These are phyloP conservation scores for Orchesella cincta DNA, from an alignment of 1,140 invertebrate species.

Conservation along the genomic window DNA sequence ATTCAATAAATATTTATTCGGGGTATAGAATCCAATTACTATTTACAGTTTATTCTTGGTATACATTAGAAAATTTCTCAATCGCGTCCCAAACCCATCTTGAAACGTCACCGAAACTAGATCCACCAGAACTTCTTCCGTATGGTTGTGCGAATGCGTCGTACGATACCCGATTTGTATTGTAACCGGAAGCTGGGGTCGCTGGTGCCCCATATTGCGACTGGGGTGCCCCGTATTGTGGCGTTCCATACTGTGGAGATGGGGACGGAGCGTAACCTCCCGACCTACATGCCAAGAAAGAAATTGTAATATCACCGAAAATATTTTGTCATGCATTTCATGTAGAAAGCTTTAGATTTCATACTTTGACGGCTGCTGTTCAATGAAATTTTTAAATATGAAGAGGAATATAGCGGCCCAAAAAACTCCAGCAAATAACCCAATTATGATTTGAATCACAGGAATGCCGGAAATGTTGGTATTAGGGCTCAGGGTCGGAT, in stretches of 20 bases:
- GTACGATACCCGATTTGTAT: slow-evolving; percentile 1
- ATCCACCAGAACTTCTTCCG: slow-evolving; percentile 1
- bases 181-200: not conserved
- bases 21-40: too few species aligned
- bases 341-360: not conserved
- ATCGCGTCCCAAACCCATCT: slow-evolving; percentile 33
- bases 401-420: slow-evolving; percentile 30
- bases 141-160: not conserved
- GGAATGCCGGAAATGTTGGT: slow-evolving; percentile 31
- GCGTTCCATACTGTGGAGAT: slow-evolving; percentile 25
- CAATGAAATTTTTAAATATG: slow-evolving; percentile 14
- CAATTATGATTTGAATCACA: slow-evolving; percentile 31
- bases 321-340: not conserved
- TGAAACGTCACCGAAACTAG: slow-evolving; percentile 8
- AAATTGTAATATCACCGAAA: slow-evolving; percentile 1
- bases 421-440: slow-evolving; percentile 14
- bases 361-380: not conserved
- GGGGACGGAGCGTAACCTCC: not conserved
- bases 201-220: slow-evolving; percentile 17
- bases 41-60: too few species aligned
- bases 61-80: slow-evolving; percentile 25
- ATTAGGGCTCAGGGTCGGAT: not conserved
- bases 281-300: not conserved
- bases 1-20: too few species aligned
- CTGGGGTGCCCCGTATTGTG: slow-evolving; percentile 24